phyloP scores from a whole-genome alignment of 1,140 invertebrate genomes.

The Hormaphis cornu region DNA sequence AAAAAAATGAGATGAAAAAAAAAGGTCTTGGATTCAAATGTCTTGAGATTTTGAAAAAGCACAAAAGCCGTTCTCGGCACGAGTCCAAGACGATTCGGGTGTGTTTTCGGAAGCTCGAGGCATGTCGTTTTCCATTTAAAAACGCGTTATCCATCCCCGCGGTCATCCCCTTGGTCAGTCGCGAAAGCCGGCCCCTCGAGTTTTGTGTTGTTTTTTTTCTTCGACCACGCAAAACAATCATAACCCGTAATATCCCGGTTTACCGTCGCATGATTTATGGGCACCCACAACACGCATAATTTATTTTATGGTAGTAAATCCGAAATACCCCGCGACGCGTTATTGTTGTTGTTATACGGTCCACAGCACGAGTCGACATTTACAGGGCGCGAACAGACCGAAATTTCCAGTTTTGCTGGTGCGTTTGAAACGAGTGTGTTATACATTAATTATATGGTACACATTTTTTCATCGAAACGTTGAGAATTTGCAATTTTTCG shows the following conservation, averaged over 20 bases:
- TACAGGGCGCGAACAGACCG: too few relatives aligned
- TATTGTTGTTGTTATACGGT: too few relatives aligned
- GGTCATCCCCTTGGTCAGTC: neutral
- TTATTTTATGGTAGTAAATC: slow-evolving; percentile 11
- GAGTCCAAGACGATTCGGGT: slow-evolving; percentile 2
- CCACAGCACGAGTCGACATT: too few relatives aligned
- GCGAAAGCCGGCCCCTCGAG: neutral
- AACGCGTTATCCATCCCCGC: neutral
- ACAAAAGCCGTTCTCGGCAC: neutral
- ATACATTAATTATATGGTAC: too few relatives aligned
- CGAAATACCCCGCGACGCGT: neutral
- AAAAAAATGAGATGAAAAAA: too few relatives aligned
- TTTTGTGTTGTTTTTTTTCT: too few relatives aligned
- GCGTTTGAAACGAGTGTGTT: too few relatives aligned
- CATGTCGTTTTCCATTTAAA: slow-evolving; percentile 5
- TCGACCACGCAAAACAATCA: slow-evolving; percentile 2
- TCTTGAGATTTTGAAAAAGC: neutral
- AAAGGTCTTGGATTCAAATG: neutral
- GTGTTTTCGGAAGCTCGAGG: neutral
- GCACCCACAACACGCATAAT: neutral
- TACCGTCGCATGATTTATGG: slow-evolving; percentile 11
- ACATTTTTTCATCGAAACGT: too few relatives aligned
- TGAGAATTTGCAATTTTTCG: too few relatives aligned
- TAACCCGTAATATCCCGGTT: slow-evolving; percentile 5
- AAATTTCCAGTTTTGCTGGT: too few relatives aligned